Conservation (phyloP, 1,140 invertebrate genomes). For the Drosophila takahashii region DNA sequence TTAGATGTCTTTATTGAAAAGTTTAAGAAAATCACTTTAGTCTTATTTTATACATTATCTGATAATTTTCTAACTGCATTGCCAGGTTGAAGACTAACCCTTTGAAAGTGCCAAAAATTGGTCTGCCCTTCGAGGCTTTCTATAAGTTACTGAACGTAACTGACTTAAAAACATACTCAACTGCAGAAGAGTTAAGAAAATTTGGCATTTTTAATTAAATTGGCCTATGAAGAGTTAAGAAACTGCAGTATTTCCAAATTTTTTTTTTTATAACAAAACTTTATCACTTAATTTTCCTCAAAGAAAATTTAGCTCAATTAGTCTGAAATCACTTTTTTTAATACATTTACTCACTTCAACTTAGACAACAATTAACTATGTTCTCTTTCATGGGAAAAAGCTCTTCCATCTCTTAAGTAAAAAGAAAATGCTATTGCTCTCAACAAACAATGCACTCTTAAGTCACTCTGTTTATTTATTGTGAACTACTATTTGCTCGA, state of each 20-base stretch:
- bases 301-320: no score
- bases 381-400: not conserved
- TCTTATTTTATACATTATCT: no score
- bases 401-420: constrained; percentile 1
- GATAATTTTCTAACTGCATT: no score
- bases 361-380: not conserved
- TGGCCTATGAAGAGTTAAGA: no score
- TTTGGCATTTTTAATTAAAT: no score
- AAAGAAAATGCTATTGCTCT: not conserved
- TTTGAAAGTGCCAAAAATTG: no score
- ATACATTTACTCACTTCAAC: not conserved
- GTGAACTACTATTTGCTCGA: constrained; percentile 17
- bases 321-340: not conserved
- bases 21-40: no score
- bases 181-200: no score
- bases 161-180: not conserved
- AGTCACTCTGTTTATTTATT: constrained; percentile 7
- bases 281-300: not conserved
- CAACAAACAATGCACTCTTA: not conserved
- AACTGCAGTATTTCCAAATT: no score
- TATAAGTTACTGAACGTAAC: not conserved
- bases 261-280: no score
- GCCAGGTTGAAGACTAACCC: no score
- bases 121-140: not conserved
- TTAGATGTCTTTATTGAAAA: no score